Conservation (phyloP, 2,113 vertebrate genomes). For the Ctenodactylus gundi region DNA sequence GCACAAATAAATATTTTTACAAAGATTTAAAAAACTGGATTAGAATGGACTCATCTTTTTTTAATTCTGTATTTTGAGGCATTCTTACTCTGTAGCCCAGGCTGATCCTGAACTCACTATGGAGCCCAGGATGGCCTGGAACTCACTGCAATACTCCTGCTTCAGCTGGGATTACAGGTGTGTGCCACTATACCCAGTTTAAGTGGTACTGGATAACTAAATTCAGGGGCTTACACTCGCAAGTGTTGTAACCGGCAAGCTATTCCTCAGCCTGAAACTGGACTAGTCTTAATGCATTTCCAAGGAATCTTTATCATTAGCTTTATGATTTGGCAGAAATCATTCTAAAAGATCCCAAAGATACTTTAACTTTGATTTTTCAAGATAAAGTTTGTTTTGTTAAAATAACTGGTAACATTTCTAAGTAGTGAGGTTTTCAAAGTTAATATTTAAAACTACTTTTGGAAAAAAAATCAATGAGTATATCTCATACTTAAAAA, state of each 20-base stretch:
- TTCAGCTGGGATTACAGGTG: too few relatives aligned
- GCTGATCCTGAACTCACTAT: too few relatives aligned
- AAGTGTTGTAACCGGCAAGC: too few relatives aligned
- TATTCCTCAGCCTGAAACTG: too few relatives aligned
- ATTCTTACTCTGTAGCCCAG: too few relatives aligned
- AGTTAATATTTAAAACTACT: constrained; percentile 36
- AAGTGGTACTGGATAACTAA: too few relatives aligned
- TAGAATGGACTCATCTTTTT: constrained; percentile 5
- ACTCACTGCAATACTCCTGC: too few relatives aligned
- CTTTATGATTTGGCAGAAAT: not conserved
- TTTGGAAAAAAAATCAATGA: not conserved
- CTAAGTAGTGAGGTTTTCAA: constrained; percentile 35
- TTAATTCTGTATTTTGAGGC: too few relatives aligned
- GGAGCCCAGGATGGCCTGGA: too few relatives aligned
- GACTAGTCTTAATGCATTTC: constrained; percentile 28
- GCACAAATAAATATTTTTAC: not conserved
- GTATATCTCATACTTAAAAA: constrained; percentile 1
- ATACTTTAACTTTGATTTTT: not conserved
- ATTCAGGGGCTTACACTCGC: too few relatives aligned
- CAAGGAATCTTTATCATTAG: not conserved
- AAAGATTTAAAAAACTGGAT: not conserved
- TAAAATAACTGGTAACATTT: constrained; percentile 19
- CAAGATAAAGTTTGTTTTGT: not conserved
- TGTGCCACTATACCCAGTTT: too few relatives aligned
- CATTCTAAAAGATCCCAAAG: constrained; percentile 2